Evolutionary conservation across 2,888 invertebrate genomes (phyloP).

Genomic region (Shargacucullia verbasci): DNA sequence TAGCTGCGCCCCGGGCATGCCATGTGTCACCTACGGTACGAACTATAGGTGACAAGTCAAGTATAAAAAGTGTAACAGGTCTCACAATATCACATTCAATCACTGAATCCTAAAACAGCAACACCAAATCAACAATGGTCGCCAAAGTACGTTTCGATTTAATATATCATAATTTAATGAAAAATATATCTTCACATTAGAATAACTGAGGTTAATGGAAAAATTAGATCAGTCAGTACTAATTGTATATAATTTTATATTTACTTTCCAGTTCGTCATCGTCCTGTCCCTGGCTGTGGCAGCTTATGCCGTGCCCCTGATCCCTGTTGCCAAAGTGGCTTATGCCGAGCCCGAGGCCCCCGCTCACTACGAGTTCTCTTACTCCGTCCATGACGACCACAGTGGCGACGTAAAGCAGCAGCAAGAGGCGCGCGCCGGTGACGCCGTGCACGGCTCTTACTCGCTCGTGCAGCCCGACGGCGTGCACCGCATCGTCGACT

Average conservation of each 20-base stretch:
- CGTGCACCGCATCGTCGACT: constrained; percentile 80
- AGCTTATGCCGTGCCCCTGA: constrained; percentile 61
- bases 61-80: constrained; percentile 76
- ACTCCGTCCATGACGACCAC: constrained; percentile 81
- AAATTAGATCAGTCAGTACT: background rate
- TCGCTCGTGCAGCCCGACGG: constrained; percentile 84
- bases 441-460: constrained; percentile 82
- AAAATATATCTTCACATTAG: background rate
- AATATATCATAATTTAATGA: background rate
- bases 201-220: background rate
- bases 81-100: constrained; percentile 69
- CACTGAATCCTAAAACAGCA: constrained; percentile 66
- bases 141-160: constrained; percentile 71
- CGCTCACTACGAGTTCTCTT: constrained; percentile 80
- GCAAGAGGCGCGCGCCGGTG: constrained; percentile 79
- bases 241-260: background rate
- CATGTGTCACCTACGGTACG: constrained; percentile 12
- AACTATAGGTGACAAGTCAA: constrained; percentile 55
- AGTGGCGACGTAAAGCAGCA: constrained; percentile 84
- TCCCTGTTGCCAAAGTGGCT: constrained; percentile 70
- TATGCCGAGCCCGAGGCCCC: constrained; percentile 76
- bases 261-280: constrained; percentile 67
- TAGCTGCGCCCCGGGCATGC: too few species aligned
- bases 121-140: constrained; percentile 72
- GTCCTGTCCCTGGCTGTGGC: constrained; percentile 71